These are phyloP conservation scores for Horisme vitalbata DNA, from an alignment of 2,888 invertebrate species.

Conservation along the genomic window DNA sequence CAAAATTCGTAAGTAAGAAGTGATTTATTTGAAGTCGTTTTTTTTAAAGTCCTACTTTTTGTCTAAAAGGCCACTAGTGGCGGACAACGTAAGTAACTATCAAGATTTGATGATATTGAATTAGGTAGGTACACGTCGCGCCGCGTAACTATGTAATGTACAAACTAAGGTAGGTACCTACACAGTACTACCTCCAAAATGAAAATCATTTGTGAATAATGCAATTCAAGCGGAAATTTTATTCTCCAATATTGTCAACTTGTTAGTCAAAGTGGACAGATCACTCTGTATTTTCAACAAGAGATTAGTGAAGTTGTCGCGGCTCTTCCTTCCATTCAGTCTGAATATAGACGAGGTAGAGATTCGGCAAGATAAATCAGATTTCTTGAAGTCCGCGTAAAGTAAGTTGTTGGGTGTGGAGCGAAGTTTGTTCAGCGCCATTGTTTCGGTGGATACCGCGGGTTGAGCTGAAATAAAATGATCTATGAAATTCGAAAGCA, in stretches of 20 bases:
- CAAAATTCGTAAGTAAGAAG: too few species aligned
- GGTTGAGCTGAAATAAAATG: slow-evolving; percentile 39
- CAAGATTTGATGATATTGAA: too few species aligned
- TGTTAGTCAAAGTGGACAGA: slow-evolving; percentile 56
- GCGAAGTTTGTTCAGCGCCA: slow-evolving; percentile 34
- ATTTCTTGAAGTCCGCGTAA: slow-evolving; percentile 48
- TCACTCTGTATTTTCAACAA: slow-evolving; percentile 71
- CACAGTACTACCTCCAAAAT: too few species aligned
- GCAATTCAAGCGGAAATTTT: slow-evolving; percentile 41
- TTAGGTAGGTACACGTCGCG: too few species aligned
- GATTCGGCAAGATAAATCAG: slow-evolving; percentile 55
- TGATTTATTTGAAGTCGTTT: too few species aligned
- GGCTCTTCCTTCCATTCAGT: slow-evolving; percentile 55
- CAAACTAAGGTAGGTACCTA: too few species aligned
- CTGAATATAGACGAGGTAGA: slow-evolving; percentile 63
- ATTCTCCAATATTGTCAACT: slow-evolving; percentile 63
- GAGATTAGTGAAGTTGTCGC: slow-evolving; percentile 63
- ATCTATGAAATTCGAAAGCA: too few species aligned
- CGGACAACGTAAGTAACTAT: too few species aligned
- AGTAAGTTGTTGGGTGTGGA: slow-evolving; percentile 23
- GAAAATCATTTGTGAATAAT: too few species aligned
- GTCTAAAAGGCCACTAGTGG: too few species aligned
- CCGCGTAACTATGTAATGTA: too few species aligned
- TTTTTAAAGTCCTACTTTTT: too few species aligned
- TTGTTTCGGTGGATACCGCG: slow-evolving; percentile 42